These are phyloP conservation scores for Stenodera caucasica DNA, from an alignment of 2,888 invertebrate species.

Conservation along the genomic window DNA sequence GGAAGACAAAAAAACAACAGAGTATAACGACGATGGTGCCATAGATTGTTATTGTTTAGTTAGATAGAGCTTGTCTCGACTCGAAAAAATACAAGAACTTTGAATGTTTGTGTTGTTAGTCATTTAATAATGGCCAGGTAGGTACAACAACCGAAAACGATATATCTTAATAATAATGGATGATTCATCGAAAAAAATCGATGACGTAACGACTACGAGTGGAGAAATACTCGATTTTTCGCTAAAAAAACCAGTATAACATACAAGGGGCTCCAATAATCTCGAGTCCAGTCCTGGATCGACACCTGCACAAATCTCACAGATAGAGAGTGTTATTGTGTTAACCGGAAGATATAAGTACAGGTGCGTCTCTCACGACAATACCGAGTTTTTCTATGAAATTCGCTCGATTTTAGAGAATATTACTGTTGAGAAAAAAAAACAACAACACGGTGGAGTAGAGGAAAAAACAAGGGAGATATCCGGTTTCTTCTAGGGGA, in stretches of 20 bases:
- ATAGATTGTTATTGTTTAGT: not conserved
- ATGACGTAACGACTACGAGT: not conserved
- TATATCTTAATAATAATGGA: not conserved
- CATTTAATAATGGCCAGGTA: not conserved
- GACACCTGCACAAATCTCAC: too few species aligned
- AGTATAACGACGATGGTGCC: not conserved
- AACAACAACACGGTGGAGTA: not conserved
- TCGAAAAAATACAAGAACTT: not conserved
- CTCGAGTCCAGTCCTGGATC: not conserved
- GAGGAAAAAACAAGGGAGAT: not conserved
- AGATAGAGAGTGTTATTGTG: too few species aligned
- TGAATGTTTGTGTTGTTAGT: not conserved
- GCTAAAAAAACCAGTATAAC: too few species aligned
- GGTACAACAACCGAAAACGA: too few species aligned
- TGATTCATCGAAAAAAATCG: not conserved
- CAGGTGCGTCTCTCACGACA: not conserved
- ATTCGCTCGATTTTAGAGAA: not conserved
- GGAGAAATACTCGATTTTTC: too few species aligned
- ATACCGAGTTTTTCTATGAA: not conserved
- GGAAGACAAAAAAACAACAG: not conserved
- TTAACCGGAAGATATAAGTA: not conserved
- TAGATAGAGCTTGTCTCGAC: not conserved
- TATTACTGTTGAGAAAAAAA: not conserved
- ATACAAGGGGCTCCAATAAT: too few species aligned
- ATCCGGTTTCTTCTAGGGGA: slow-evolving; percentile 8